These are phyloP conservation scores for Sceloporus tristichus DNA, from an alignment of 2,113 vertebrate species.

Conservation along the genomic window DNA sequence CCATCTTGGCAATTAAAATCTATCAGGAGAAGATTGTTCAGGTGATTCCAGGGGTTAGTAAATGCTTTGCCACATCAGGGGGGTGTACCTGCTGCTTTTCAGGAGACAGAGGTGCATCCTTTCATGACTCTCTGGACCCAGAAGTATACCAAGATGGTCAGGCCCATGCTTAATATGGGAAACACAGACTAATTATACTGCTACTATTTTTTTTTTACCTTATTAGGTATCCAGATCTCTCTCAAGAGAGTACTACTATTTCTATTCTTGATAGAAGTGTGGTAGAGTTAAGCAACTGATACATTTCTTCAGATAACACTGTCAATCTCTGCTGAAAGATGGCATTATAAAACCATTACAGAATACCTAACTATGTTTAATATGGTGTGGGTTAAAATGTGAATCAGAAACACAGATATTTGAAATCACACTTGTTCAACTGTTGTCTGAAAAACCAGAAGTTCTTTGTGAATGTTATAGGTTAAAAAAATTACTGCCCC, in stretches of 20 bases:
- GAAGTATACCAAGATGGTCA: too few species aligned
- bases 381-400: conserved; percentile 24
- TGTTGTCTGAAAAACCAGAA: conserved; percentile 46
- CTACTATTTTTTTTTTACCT: too few species aligned
- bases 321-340: background rate
- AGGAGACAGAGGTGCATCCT: too few species aligned
- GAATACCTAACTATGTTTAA: background rate
- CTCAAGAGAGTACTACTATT: background rate
- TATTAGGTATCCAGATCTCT: background rate
- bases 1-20: too few species aligned
- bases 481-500: conserved; percentile 58
- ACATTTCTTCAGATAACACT: conserved; percentile 38
- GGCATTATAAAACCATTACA: conserved; percentile 7
- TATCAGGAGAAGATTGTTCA: too few species aligned
- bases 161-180: too few species aligned
- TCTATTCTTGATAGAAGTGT: conserved; percentile 20
- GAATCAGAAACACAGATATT: conserved; percentile 11
- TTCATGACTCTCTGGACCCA: too few species aligned
- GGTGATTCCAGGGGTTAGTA: too few species aligned
- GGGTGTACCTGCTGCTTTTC: too few species aligned
- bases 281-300: conserved; percentile 36
- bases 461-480: conserved; percentile 40
- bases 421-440: conserved; percentile 26
- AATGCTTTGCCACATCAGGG: too few species aligned
- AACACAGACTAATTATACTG: too few species aligned